Percentiles rank a stretch among this genome's conserved stretches.
phyloP scores from a whole-genome alignment of 2,797 vertebrate genomes.

The Mycteria americana region DNA sequence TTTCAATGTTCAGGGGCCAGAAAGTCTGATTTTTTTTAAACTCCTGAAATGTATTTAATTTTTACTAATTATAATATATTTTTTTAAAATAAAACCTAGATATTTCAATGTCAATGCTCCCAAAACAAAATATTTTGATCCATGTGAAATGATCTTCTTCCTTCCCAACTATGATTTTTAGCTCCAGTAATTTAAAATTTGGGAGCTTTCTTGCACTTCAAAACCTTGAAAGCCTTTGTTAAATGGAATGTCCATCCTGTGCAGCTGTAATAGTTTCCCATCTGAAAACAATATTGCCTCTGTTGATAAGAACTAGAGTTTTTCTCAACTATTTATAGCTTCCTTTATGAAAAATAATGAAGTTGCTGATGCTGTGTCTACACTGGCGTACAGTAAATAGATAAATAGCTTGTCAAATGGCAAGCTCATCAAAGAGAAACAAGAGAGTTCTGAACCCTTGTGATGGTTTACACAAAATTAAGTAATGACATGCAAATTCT shows the following conservation, averaged over 20 bases:
- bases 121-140: neutral
- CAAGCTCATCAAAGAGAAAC: slow-evolving; percentile 22
- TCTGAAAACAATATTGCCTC: slow-evolving; percentile 33
- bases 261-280: neutral
- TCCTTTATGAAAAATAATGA: slow-evolving; percentile 42
- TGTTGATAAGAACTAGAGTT: slow-evolving; percentile 15
- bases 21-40: neutral
- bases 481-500: slow-evolving; percentile 57
- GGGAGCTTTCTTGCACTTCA: neutral
- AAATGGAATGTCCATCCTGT: neutral
- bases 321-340: slow-evolving; percentile 18
- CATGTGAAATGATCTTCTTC: neutral
- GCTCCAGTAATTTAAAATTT: neutral
- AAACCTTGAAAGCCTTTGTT: neutral
- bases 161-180: neutral
- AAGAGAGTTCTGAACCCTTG: slow-evolving; percentile 10
- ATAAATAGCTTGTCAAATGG: slow-evolving; percentile 45
- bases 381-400: neutral
- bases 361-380: slow-evolving; percentile 4
- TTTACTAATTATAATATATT: neutral
- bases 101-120: neutral
- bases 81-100: neutral
- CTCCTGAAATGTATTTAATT: neutral
- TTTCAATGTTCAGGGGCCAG: neutral
- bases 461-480: slow-evolving; percentile 22